Evolutionary conservation across 2,113 vertebrate genomes (phyloP).

Genomic region (Gavialis gangeticus): DNA sequence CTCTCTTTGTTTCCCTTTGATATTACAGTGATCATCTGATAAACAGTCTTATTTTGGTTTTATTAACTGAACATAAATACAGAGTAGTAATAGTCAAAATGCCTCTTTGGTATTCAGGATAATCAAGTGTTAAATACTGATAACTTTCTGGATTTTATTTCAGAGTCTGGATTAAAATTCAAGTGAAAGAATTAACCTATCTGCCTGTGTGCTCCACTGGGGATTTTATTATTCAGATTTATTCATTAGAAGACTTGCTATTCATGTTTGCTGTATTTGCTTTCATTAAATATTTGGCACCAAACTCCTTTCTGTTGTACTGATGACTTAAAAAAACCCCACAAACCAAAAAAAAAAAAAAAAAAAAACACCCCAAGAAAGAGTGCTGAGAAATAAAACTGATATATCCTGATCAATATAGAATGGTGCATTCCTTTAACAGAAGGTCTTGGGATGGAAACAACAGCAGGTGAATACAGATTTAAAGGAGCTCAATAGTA

Average conservation of each 20-base stretch:
- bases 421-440: neutral
- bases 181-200: constrained; percentile 73
- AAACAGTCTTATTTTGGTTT: neutral
- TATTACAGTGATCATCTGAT: fast-evolving
- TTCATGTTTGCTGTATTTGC: constrained; percentile 66
- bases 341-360: too few species aligned
- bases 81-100: neutral
- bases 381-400: neutral
- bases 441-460: neutral
- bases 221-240: constrained; percentile 75
- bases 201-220: constrained; percentile 36
- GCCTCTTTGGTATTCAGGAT: neutral
- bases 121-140: constrained; percentile 42
- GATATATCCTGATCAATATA: neutral
- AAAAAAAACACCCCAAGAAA: neutral
- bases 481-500: neutral
- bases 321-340: neutral
- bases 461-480: neutral
- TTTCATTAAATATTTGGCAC: constrained; percentile 69
- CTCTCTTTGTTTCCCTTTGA: neutral
- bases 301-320: constrained; percentile 16
- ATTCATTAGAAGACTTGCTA: constrained; percentile 70
- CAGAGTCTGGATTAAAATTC: constrained; percentile 64
- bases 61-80: neutral
- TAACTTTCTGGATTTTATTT: constrained; percentile 9